Evolutionary conservation across 2,797 vertebrate genomes (phyloP).

Genomic region (Tiaroga cobitis): DNA sequence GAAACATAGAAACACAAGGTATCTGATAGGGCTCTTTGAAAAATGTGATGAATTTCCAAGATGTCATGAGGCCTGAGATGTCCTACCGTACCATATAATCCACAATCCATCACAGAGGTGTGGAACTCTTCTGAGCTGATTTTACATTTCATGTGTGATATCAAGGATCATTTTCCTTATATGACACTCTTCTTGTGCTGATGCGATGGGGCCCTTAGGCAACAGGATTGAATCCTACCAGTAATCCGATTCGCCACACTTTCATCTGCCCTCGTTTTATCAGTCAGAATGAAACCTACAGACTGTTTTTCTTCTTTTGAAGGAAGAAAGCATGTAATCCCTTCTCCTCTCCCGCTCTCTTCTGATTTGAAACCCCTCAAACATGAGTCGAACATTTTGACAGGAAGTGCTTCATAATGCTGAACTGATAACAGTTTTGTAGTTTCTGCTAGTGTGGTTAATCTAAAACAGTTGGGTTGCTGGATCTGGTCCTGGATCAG

Average conservation of each 20-base stretch:
- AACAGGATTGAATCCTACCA: slow-evolving; percentile 34
- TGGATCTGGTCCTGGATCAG: slow-evolving; percentile 27
- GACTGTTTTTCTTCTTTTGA: slow-evolving; percentile 36
- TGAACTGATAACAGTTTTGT: slow-evolving; percentile 25
- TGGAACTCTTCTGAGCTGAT: background rate
- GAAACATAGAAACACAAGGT: background rate
- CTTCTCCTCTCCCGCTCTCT: slow-evolving; percentile 6
- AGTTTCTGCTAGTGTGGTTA: slow-evolving; percentile 17
- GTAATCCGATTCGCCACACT: slow-evolving; percentile 50
- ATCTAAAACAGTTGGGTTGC: slow-evolving; percentile 18
- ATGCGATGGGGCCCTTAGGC: slow-evolving; percentile 12
- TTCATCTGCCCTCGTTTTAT: slow-evolving; percentile 37
- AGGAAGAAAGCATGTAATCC: slow-evolving; percentile 39
- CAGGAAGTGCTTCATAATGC: slow-evolving; percentile 13
- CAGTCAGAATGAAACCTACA: slow-evolving; percentile 26
- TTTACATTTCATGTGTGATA: slow-evolving; percentile 11
- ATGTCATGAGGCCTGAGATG: background rate
- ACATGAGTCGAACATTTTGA: slow-evolving; percentile 28
- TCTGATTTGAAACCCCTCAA: slow-evolving; percentile 17
- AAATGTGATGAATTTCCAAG: background rate
- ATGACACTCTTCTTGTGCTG: background rate
- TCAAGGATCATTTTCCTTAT: slow-evolving; percentile 8
- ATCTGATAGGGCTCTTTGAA: background rate
- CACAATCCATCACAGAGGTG: background rate
- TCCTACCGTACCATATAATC: background rate